phyloP scores from a whole-genome alignment of 2,888 invertebrate species.

The Cerceris ruficornis region DNA sequence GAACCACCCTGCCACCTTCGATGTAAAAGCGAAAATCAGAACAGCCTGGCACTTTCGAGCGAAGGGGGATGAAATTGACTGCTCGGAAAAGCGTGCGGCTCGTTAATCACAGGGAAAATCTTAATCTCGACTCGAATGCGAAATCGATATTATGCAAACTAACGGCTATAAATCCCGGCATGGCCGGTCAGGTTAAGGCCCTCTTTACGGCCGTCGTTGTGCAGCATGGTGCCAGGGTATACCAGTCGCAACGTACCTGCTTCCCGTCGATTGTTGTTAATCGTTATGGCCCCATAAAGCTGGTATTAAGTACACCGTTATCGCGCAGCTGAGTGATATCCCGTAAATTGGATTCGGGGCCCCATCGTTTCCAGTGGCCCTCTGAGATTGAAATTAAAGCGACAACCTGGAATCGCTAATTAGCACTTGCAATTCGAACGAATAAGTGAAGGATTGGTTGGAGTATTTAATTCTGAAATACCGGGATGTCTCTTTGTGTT shows the following conservation, averaged over 20 bases:
- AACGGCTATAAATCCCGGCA: conserved; percentile 65
- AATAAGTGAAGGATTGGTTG: no score
- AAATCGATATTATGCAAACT: conserved; percentile 77
- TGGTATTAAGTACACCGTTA: conserved; percentile 31
- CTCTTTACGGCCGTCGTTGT: conserved; percentile 14
- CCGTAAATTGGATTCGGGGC: conserved; percentile 10
- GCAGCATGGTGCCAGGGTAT: background rate
- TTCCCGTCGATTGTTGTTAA: conserved; percentile 46
- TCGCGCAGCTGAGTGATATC: conserved; percentile 31
- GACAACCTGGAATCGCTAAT: no score
- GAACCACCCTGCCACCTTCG: no score
- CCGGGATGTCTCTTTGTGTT: no score
- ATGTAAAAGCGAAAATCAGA: no score
- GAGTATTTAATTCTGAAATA: no score
- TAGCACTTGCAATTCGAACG: no score
- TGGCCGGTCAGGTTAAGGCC: conserved; percentile 24
- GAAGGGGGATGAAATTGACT: no score
- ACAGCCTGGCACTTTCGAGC: no score
- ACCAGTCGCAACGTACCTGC: conserved; percentile 19
- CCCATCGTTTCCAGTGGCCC: background rate
- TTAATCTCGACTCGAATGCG: conserved; percentile 75
- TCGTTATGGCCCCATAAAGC: conserved; percentile 43
- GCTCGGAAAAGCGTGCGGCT: conserved; percentile 29
- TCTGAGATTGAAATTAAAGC: conserved; percentile 3
- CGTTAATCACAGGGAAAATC: conserved; percentile 75